Percentiles rank a stretch among this genome's conserved stretches.
Conservation (phyloP, 2,113 vertebrate species). For the Chaetodon trifascialis region DNA sequence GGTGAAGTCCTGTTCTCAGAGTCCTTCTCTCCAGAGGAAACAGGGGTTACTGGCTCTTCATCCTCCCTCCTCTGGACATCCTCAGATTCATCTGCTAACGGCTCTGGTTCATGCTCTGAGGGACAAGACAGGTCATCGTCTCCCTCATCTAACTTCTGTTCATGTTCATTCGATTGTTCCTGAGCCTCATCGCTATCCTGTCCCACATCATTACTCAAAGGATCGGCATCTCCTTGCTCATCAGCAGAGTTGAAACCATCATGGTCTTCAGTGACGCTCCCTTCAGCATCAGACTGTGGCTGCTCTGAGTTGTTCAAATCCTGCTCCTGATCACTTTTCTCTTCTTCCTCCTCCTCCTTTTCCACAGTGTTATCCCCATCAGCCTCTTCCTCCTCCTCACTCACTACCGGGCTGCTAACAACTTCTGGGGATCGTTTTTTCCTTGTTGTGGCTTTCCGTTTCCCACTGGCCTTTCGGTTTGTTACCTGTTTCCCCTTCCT, state of each 20-base stretch:
- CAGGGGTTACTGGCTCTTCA: conserved; percentile 34
- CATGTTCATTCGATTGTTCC: conserved; percentile 40
- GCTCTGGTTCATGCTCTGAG: not conserved
- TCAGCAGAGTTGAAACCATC: conserved; percentile 39
- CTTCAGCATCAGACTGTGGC: conserved; percentile 50
- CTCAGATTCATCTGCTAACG: not conserved
- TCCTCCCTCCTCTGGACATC: conserved; percentile 14
- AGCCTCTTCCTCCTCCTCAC: conserved; percentile 80
- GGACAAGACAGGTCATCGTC: conserved; percentile 24
- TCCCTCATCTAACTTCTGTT: conserved; percentile 20
- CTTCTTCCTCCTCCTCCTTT: conserved; percentile 27
- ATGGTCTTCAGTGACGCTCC: conserved; percentile 40
- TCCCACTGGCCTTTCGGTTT: conserved; percentile 82
- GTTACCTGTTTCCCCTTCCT: conserved; percentile 85
- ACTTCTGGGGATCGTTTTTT: conserved; percentile 77
- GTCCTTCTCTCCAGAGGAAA: conserved; percentile 38
- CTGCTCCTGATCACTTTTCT: conserved; percentile 46
- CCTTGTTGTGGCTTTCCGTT: conserved; percentile 87
- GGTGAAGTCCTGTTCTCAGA: conserved; percentile 28
- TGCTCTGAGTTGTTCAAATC: conserved; percentile 45
- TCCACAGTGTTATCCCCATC: conserved; percentile 26
- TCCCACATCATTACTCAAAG: conserved; percentile 25
- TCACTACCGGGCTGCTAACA: conserved; percentile 75
- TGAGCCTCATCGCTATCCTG: conserved; percentile 50
- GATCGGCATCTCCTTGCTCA: conserved; percentile 9